Evolutionary conservation across 2,888 invertebrate genomes (phyloP).

Genomic region (Nemoura dubitans): DNA sequence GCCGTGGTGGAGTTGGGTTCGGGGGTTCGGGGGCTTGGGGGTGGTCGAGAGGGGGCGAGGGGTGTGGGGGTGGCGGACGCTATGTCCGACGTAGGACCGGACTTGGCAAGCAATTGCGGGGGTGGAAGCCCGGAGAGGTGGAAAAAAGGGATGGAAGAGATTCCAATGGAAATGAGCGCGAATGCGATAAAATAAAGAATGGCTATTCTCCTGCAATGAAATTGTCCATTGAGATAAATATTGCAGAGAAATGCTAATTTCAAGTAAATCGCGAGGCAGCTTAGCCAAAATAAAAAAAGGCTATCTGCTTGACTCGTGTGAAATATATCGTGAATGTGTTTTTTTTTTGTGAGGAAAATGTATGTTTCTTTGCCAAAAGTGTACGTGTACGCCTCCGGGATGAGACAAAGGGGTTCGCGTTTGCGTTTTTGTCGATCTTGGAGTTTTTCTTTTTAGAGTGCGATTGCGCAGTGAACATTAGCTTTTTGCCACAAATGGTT

Average conservation of each 20-base stretch:
- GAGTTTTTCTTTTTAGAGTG: background rate
- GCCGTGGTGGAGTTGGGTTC: background rate
- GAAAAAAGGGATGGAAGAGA: conserved; percentile 20
- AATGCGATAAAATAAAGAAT: conserved; percentile 17
- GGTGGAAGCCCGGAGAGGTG: conserved; percentile 13
- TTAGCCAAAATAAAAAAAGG: background rate
- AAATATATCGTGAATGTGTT: background rate
- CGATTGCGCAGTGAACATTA: background rate
- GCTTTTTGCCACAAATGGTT: background rate
- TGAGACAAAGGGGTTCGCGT: background rate
- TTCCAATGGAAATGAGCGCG: conserved; percentile 15
- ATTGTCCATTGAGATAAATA: conserved; percentile 12
- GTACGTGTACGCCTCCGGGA: background rate
- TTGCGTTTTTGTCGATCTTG: conserved; percentile 7
- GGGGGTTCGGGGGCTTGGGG: no score
- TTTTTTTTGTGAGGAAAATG: background rate
- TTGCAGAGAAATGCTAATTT: conserved; percentile 12
- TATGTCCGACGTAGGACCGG: background rate
- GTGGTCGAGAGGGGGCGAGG: background rate
- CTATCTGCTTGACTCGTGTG: background rate
- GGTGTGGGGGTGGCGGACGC: background rate
- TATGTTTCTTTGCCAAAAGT: background rate
- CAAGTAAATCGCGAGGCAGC: conserved; percentile 12
- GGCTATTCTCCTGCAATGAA: conserved; percentile 17
- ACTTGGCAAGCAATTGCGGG: conserved; percentile 30